Evolutionary conservation across 2,888 invertebrate species (phyloP), one percentile per base, ranked within the genome.

Genomic region (Leptinotarsa peninsularis): DNA sequence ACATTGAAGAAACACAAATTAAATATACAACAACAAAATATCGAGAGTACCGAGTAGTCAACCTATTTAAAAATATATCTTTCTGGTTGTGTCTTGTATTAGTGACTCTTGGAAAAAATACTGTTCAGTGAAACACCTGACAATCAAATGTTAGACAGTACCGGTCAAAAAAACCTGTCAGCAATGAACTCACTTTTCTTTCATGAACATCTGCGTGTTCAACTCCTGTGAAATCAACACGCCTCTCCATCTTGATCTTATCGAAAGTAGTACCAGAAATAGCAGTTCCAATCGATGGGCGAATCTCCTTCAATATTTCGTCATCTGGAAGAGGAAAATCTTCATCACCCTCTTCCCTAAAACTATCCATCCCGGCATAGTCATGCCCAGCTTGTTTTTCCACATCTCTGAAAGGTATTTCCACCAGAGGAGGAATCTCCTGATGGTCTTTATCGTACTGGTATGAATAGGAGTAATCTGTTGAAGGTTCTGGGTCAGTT

Each of bases 381-480:
- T 88, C 86, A 4, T 85, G 84, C 52, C 85, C 83, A 4, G 80
- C 75, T 80, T 88, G 88, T 66, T 84, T 86, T 77, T 88, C 88
- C 4, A 87, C 68, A 78, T 88, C 88, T 72, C 73, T 81, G 71
- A 83, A 85, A n/a, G 67, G 18, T 27, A 54, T 63, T 70, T 66
- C 60, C 5, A 66, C 66, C 10, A 49, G 18, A 27, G 43, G 18
- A 23, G 54, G 78, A 71, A 33, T 79, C 71, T 80, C 83, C 79
- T 81, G 83, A 83, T n/a, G 49, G 7, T 63, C 73, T 2, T 81
- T 77, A 13, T 82, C 79, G 67, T 86, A 84, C 81, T 89, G 88
- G 69, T 89, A 89, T 15, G 82, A 81, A 74, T 84, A 86, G 1
- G 88, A 87, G 77, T 87, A 86, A 23, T 87, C 86, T 10, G 84